These are phyloP conservation scores for Malthinus seriepunctatus DNA, from an alignment of 2,888 invertebrate genomes.

Conservation along the genomic window DNA sequence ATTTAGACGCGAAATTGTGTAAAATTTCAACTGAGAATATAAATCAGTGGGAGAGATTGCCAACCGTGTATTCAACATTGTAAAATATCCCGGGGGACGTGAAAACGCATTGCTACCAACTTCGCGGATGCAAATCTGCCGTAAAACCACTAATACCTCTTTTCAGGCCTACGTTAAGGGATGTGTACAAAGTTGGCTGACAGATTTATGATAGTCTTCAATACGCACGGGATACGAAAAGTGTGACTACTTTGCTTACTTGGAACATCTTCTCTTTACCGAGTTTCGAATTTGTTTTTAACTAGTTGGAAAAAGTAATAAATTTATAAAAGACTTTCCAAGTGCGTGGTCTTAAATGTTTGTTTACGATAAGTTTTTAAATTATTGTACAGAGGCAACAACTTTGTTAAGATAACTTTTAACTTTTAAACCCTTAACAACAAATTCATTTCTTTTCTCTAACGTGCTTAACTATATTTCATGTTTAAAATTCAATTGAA, in stretches of 20 bases:
- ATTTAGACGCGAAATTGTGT: constrained; percentile 10
- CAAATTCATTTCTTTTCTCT: no score
- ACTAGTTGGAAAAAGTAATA: constrained; percentile 24
- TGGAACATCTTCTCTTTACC: constrained; percentile 9
- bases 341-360: constrained; percentile 15
- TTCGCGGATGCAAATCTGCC: constrained; percentile 51
- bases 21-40: constrained; percentile 35
- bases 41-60: constrained; percentile 41
- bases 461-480: no score
- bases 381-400: neutral
- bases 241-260: constrained; percentile 17
- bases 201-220: constrained; percentile 50
- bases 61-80: constrained; percentile 43
- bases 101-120: constrained; percentile 49
- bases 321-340: constrained; percentile 19
- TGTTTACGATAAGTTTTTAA: constrained; percentile 15
- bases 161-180: constrained; percentile 44
- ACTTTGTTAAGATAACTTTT: no score
- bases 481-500: no score
- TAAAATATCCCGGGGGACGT: constrained; percentile 44
- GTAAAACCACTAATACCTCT: constrained; percentile 51
- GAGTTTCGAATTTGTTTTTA: constrained; percentile 25
- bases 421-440: no score
- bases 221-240: constrained; percentile 32
- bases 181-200: constrained; percentile 45